These are phyloP conservation scores for Chloromyia formosa DNA, from an alignment of 2,888 invertebrate species.

Conservation along the genomic window DNA sequence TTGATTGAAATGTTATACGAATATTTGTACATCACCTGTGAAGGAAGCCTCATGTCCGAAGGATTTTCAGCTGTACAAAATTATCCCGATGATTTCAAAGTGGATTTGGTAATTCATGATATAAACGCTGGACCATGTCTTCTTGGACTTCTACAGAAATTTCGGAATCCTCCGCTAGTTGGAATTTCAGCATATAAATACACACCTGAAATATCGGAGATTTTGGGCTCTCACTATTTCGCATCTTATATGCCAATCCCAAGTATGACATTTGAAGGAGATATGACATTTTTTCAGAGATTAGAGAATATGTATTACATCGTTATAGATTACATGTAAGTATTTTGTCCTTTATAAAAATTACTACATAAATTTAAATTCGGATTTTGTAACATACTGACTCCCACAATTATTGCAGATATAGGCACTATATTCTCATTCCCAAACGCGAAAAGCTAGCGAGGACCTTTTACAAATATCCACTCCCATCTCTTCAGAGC, in stretches of 20 bases:
- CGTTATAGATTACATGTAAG: conserved; percentile 9
- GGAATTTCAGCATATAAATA: conserved; percentile 53
- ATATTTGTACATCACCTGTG: neutral
- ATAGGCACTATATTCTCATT: conserved; percentile 38
- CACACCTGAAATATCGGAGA: conserved; percentile 48
- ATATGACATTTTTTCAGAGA: conserved; percentile 18
- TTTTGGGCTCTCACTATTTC: conserved; percentile 50
- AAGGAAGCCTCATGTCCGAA: conserved; percentile 51
- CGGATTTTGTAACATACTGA: no score
- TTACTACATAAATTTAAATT: no score
- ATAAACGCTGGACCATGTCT: conserved; percentile 54
- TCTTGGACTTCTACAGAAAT: conserved; percentile 55
- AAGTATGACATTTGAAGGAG: neutral
- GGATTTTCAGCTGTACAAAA: conserved; percentile 54
- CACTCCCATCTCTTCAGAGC: neutral
- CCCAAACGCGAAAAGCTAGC: conserved; percentile 39
- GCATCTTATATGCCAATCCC: conserved; percentile 52
- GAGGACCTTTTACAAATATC: neutral
- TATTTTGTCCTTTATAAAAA: no score
- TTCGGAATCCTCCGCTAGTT: conserved; percentile 55
- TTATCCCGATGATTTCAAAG: conserved; percentile 56
- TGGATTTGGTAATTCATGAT: conserved; percentile 57
- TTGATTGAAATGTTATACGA: neutral
- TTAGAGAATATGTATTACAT: neutral
- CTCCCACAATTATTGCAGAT: no score